Conservation (phyloP, 2,113 vertebrate species). For the Centropus unirufus region DNA sequence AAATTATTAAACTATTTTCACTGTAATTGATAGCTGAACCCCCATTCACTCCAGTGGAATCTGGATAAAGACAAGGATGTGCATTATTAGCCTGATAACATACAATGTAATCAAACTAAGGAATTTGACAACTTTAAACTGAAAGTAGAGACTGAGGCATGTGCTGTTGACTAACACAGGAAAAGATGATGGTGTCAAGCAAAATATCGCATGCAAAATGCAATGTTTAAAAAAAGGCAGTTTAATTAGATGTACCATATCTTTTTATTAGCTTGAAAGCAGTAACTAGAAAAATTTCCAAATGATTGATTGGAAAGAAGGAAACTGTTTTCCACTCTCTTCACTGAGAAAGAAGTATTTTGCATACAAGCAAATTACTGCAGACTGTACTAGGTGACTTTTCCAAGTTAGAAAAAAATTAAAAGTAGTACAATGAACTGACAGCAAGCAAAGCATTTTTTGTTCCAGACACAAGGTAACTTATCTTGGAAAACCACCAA, state of each 20-base stretch:
- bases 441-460: background rate
- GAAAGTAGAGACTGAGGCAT: background rate
- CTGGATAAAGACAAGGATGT: background rate
- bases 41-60: background rate
- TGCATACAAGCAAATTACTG: background rate
- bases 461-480: background rate
- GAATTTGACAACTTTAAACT: constrained; percentile 35
- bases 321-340: background rate
- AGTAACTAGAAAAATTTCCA: background rate
- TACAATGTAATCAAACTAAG: constrained; percentile 26
- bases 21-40: background rate
- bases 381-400: background rate
- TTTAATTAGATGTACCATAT: background rate
- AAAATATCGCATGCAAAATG: constrained; percentile 1
- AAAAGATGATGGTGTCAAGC: background rate
- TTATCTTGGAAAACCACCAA: background rate
- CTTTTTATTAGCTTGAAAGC: background rate
- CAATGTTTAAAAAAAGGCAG: background rate
- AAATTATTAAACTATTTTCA: background rate
- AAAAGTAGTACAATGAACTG: background rate
- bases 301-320: background rate
- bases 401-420: background rate
- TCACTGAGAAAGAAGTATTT: background rate
- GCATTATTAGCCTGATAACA: background rate
- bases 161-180: background rate